Evolutionary conservation across 2,888 invertebrate species (phyloP), one percentile per base, ranked within the genome.

Genomic region (Chalcis sispes): DNA sequence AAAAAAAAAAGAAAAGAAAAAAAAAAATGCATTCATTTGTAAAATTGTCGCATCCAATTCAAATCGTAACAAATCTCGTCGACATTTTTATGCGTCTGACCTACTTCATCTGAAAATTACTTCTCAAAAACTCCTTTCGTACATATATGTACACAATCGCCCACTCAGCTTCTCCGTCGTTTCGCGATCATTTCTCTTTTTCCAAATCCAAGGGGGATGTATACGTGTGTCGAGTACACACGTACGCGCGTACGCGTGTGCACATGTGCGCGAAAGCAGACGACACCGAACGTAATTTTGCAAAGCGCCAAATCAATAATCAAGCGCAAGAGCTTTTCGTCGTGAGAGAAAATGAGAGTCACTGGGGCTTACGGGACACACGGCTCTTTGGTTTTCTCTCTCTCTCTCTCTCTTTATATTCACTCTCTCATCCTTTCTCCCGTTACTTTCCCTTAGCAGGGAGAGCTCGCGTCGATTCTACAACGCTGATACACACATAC

Each of bases 231-330:
- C 42, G 42, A 2, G 15, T 42, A 4, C 8, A 15, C 42, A 42
- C 7, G 42, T 42, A 15, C 42, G 15, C 42, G 2, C 42, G n/a
- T n/a, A n/a, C n/a, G n/a, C n/a, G n/a, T n/a, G n/a, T n/a, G n/a
- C n/a, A 13, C 42, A 15, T 13, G 42, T 2, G 42, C 3, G 32
- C 32, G 32, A 32, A 8, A 32, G 32, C 32, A 3, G 32, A 8
- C 8, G 32, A 8, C 32, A 8, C 36, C 15, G 15, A 42, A 4
- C 2, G 42, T 13, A 56, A 72, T 70, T 75, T 69, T 27, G 54
- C 54, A 61, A 42, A 66, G 73, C 62, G 48, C 64, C 25, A 64
- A 75, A 75, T 75, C 75, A 65, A 75, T 75, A 75, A 70, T 70
- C 65, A 64, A n/a, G 3, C 27, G 52, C 7, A 23, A 1, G 27